These are phyloP conservation scores for Spinibarbus caldwelli DNA, from an alignment of 2,797 vertebrate species.

Conservation along the genomic window DNA sequence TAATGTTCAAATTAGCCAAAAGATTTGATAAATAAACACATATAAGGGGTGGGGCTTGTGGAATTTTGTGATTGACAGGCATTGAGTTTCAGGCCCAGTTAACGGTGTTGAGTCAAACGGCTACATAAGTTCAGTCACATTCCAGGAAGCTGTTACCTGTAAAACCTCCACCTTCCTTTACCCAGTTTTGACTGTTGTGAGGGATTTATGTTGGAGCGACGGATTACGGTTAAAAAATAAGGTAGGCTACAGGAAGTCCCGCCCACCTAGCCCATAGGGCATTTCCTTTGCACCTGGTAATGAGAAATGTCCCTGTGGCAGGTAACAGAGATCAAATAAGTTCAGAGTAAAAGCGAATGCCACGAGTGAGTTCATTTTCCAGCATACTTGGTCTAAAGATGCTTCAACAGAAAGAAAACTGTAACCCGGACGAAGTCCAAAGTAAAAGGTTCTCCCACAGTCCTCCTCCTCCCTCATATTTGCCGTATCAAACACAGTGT, in stretches of 20 bases:
- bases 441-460: slow-evolving; percentile 8
- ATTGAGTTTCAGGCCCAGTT: not conserved
- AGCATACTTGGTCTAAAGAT: not conserved
- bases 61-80: not conserved
- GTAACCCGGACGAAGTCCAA: not conserved
- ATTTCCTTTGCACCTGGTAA: slow-evolving; percentile 56
- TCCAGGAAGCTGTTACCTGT: slow-evolving; percentile 36
- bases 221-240: slow-evolving; percentile 38
- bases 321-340: slow-evolving; percentile 31
- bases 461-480: not conserved
- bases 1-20: not conserved
- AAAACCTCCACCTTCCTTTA: slow-evolving; percentile 19
- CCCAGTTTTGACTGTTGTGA: slow-evolving; percentile 33
- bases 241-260: slow-evolving; percentile 52
- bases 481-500: slow-evolving; percentile 10
- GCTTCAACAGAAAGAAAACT: not conserved
- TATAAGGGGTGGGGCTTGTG: not conserved
- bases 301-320: slow-evolving; percentile 41
- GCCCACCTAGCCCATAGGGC: slow-evolving; percentile 43
- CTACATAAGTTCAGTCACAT: slow-evolving; percentile 9
- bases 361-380: not conserved
- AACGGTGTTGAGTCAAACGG: not conserved
- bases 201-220: slow-evolving; percentile 57
- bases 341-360: slow-evolving; percentile 1
- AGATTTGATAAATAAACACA: not conserved